Conservation (phyloP, 2,113 vertebrate genomes). For the Toxotes chatareus region DNA sequence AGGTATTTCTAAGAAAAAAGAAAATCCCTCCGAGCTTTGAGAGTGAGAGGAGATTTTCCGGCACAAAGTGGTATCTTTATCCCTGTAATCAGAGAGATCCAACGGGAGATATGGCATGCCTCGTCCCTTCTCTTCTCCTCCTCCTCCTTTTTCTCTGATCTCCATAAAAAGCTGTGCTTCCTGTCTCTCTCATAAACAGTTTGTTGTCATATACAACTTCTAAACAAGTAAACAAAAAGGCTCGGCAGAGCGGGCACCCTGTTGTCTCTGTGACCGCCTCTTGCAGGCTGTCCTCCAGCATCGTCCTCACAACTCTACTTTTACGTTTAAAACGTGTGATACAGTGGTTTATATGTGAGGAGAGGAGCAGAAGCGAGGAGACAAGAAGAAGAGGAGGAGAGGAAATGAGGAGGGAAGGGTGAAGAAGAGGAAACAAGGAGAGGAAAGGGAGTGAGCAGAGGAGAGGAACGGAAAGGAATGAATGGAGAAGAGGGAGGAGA, state of each 20-base stretch:
- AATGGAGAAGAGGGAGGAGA: too few species aligned
- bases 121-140: not conserved
- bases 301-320: constrained; percentile 3
- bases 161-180: constrained; percentile 16
- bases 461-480: not conserved
- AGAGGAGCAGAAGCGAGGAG: not conserved
- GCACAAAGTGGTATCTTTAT: constrained; percentile 63
- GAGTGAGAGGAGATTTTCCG: constrained; percentile 60
- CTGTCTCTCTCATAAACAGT: constrained; percentile 37
- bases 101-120: constrained; percentile 36
- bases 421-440: not conserved
- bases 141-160: not conserved
- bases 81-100: constrained; percentile 59
- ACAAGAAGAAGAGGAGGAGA: not conserved
- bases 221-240: constrained; percentile 45
- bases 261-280: constrained; percentile 14
- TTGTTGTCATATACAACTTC: constrained; percentile 27
- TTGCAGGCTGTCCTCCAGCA: constrained; percentile 21
- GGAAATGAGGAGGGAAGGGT: not conserved
- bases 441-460: not conserved
- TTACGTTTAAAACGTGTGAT: not conserved
- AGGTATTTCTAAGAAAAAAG: constrained; percentile 46
- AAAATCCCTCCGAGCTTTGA: constrained; percentile 55
- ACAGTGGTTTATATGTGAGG: not conserved
- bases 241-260: not conserved